These are phyloP conservation scores for Dermatemys mawii DNA, from an alignment of 2,113 vertebrate species.

Conservation along the genomic window DNA sequence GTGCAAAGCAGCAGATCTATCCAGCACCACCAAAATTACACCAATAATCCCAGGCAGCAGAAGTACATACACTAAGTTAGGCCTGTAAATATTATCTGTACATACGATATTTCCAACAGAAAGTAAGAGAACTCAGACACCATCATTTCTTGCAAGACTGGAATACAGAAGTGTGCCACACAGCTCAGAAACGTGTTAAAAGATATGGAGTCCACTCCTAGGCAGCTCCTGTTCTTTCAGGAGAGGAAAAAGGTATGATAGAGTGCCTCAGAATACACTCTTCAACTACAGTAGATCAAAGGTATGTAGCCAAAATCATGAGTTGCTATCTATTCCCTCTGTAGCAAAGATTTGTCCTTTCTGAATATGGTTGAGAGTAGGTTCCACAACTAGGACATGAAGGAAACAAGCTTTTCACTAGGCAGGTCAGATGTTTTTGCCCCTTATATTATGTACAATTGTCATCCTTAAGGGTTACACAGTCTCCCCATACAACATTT, in stretches of 20 bases:
- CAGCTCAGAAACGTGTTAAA: too few relatives aligned
- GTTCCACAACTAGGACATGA: not conserved
- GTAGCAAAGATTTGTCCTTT: not conserved
- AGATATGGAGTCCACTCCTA: too few relatives aligned
- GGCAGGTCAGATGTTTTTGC: not conserved
- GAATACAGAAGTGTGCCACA: too few relatives aligned
- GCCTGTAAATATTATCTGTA: not conserved
- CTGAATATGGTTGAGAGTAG: not conserved
- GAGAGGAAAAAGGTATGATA: too few relatives aligned
- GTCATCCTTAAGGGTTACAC: not conserved
- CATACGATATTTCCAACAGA: not conserved
- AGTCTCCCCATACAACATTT: not conserved
- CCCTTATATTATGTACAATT: not conserved
- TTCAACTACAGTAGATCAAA: not conserved
- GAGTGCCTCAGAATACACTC: not conserved
- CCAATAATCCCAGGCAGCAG: not conserved
- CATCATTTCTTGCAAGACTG: too few relatives aligned
- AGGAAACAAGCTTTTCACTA: not conserved
- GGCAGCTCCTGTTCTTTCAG: too few relatives aligned
- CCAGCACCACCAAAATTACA: not conserved
- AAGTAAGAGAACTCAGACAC: too few relatives aligned
- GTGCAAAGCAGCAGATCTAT: not conserved
- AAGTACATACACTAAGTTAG: not conserved
- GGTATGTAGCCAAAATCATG: not conserved
- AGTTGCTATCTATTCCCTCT: not conserved